phyloP scores from a whole-genome alignment of 2,797 vertebrate species.

The Hozukius guyotensis region DNA sequence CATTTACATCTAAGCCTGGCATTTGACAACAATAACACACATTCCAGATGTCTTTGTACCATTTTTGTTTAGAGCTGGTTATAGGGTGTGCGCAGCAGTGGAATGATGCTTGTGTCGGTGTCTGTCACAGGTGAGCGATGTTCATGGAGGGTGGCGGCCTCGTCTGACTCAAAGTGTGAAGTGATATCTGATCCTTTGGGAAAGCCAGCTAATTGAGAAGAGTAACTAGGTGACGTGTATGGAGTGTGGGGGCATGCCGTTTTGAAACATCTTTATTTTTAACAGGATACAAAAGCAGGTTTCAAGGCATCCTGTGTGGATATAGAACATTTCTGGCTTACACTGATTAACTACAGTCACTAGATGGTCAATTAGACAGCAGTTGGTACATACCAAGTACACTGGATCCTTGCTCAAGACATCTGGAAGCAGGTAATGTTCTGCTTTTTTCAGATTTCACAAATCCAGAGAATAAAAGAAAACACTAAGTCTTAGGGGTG shows the following conservation, averaged over 20 bases:
- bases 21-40: conserved; percentile 53
- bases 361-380: background rate
- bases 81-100: background rate
- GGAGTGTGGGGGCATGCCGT: background rate
- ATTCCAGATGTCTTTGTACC: conserved; percentile 38
- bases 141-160: background rate
- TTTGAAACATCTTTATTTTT: background rate
- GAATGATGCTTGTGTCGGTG: background rate
- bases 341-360: background rate
- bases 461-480: background rate
- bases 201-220: background rate
- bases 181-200: background rate
- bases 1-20: conserved; percentile 42
- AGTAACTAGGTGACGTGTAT: background rate
- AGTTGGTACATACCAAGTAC: background rate
- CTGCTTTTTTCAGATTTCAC: background rate
- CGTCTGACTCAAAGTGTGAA: background rate
- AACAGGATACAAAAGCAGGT: background rate
- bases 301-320: background rate
- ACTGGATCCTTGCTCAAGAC: background rate
- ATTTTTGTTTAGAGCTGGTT: background rate
- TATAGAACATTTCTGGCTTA: background rate
- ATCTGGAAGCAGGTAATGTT: background rate
- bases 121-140: conserved; percentile 11
- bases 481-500: background rate